Conservation (phyloP, 2,797 vertebrate species). For the Manis pentadactyla region DNA sequence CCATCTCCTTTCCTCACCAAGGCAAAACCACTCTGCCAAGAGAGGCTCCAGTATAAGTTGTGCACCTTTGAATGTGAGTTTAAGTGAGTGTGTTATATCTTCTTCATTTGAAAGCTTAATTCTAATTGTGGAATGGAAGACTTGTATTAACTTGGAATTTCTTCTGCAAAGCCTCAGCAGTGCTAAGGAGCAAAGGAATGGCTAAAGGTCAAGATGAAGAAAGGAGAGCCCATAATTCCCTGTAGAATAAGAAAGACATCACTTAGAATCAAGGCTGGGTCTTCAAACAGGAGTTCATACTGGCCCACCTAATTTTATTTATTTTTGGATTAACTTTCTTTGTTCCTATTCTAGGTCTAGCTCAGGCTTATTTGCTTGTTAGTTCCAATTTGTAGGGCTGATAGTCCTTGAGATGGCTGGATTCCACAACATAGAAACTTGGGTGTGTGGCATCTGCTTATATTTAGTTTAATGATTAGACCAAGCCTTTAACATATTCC, state of each 20-base stretch:
- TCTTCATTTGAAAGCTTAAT: conserved; percentile 49
- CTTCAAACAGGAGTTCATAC: conserved; percentile 57
- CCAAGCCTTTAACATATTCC: not conserved
- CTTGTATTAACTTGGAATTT: conserved; percentile 37
- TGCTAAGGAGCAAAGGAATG: conserved; percentile 36
- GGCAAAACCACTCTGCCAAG: not conserved
- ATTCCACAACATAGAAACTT: not conserved
- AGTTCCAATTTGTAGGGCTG: not conserved
- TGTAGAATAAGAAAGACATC: conserved; percentile 40
- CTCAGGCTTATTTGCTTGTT: not conserved
- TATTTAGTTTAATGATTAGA: conserved; percentile 53
- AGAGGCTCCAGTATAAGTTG: not conserved
- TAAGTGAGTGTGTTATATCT: not conserved
- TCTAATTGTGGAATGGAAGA: conserved; percentile 44
- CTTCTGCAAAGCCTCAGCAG: conserved; percentile 25
- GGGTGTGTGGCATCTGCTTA: not conserved
- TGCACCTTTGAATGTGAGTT: not conserved
- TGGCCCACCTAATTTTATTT: conserved; percentile 41
- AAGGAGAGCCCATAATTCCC: conserved; percentile 24
- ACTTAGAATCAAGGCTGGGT: conserved; percentile 37
- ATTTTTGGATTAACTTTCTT: conserved; percentile 41
- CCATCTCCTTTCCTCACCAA: not conserved
- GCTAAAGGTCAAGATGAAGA: conserved; percentile 59
- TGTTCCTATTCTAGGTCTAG: conserved; percentile 41
- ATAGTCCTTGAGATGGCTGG: not conserved